Evolutionary conservation across 2,113 vertebrate genomes (phyloP), one percentile per base, ranked within the genome.

Genomic region (Chionomys nivalis): DNA sequence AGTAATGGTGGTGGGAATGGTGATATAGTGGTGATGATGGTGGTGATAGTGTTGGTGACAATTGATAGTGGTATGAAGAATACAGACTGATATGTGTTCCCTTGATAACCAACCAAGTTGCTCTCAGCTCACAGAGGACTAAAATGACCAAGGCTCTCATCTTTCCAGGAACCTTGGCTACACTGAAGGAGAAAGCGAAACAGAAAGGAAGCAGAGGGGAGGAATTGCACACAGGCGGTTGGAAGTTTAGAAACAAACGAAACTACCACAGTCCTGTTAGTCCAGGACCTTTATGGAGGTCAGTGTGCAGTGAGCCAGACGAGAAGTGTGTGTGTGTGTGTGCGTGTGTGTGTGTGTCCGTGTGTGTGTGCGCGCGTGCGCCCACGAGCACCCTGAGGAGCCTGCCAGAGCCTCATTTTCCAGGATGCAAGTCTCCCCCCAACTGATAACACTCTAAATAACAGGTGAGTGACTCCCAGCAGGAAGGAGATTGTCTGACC

Each of bases 391-490:
- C 97, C 39, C 98, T 78, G 94, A 98, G 97, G 92, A 87, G 97
- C 97, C 98, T 98, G 98, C 98, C 98, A 98, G 98, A 96, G 98
- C 98, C 98, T 96, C 98, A 97, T 98, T 99, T 98, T 98, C 98
- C 98, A 97, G 96, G 89, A 98, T 98, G 98, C 98, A 98, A 99
- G 98, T 98, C 98, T 97, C 98, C 98, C 98, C 98, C 96, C 96
- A 98, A 98, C 99, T 99, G 99, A 99, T 99, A 99, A 99, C 99
- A 98, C 99, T 99, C 99, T 99, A 99, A 99, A 99, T 99, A 99
- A 99, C 99, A 99, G 99, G 99, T 99, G 99, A 99, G 99, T 99
- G 99, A 99, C 99, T 99, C 99, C 99, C 99, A 99, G 99, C 99
- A 99, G 99, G 99, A 98, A 99, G 98, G 99, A 99, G 99, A 99